Percentiles rank a stretch among this genome's conserved stretches.
Conservation (phyloP, 1,140 invertebrate genomes). For the Anoplophora glabripennis region DNA sequence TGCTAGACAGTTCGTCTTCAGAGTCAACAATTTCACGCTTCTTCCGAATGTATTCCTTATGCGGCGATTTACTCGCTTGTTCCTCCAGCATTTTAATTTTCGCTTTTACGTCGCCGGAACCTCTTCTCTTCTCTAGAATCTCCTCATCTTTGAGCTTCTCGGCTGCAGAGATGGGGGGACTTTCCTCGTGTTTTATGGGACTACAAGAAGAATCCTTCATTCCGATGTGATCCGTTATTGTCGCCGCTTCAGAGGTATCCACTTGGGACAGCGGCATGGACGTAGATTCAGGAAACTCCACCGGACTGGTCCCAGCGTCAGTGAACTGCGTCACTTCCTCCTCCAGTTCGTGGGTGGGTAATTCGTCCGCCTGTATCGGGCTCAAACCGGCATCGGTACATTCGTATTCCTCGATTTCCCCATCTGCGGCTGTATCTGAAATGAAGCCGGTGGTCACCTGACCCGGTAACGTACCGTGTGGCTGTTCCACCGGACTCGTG, state of each 20-base stretch:
- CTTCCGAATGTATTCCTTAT: constrained; percentile 35
- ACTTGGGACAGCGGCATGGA: constrained; percentile 47
- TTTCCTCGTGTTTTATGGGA: constrained; percentile 49
- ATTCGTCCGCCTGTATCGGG: constrained; percentile 54
- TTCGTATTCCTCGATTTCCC: constrained; percentile 53
- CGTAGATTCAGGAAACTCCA: constrained; percentile 47
- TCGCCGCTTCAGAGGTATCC: constrained; percentile 51
- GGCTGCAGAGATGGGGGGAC: constrained; percentile 21
- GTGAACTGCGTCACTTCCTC: constrained; percentile 47
- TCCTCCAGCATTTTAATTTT: constrained; percentile 52
- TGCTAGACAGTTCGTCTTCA: constrained; percentile 47
- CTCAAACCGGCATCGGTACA: constrained; percentile 56
- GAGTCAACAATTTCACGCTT: constrained; percentile 43
- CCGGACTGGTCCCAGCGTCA: constrained; percentile 52
- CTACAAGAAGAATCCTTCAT: constrained; percentile 52
- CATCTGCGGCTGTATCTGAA: constrained; percentile 52
- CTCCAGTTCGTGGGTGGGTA: constrained; percentile 40
- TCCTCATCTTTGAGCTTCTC: constrained; percentile 43
- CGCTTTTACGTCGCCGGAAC: constrained; percentile 52
- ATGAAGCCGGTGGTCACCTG: constrained; percentile 49
- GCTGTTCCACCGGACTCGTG: constrained; percentile 47
- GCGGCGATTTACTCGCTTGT: constrained; percentile 39
- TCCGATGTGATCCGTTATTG: constrained; percentile 52
- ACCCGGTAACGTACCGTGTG: constrained; percentile 42
- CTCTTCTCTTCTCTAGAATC: constrained; percentile 40